Base-by-base conservation (phyloP, 2,797 vertebrate genomes). In the Myotis findleyi region DNA sequence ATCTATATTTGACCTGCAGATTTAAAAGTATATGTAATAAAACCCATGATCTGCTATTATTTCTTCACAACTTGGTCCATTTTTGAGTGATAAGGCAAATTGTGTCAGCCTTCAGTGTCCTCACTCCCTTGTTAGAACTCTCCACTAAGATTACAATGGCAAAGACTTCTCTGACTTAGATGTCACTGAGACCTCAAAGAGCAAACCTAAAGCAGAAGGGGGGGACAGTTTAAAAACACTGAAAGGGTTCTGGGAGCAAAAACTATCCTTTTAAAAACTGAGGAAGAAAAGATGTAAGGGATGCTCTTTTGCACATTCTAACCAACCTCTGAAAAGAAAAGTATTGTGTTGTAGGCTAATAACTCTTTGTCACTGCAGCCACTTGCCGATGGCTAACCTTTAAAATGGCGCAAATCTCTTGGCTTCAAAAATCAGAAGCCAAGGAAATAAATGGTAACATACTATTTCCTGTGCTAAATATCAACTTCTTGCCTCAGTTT, bases 101-200 rank as follows among this genome's bases (percentile, higher is more conserved):
- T 71, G 5, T 64, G 30, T 36, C 49, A 86, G 75, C 7, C 33
- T 94, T 94, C 59, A 23, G 5, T 91, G 20, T 72, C 21, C 14
- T 73, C 38, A n/a, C 23, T 57, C 8, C 49, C 68, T 64, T 87
- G 44, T 91, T 87, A 41, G 62, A 89, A 71, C 13, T 89, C 21
- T 68, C 71, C 16, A 49, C 68, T 47, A 57, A 93, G 59, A 94
- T 77, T 87, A 90, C 57, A 33, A 38, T 79, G 17, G 12, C 87
- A 83, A 91, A 81, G 44, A 55, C 44, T 71, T 84, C 18, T 47
- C 47, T 93, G 89, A 95, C 62, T 68, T 77, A 75, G 44, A 89
- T 94, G 79, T 95, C 89, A 71, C 75, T 16, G 33, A 53, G 44
- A 66, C 64, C 81, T 82, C 51, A 92, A 94, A 88, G 59, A 81